phyloP scores from a whole-genome alignment of 2,888 invertebrate species.

The Eupithecia subfuscata region DNA sequence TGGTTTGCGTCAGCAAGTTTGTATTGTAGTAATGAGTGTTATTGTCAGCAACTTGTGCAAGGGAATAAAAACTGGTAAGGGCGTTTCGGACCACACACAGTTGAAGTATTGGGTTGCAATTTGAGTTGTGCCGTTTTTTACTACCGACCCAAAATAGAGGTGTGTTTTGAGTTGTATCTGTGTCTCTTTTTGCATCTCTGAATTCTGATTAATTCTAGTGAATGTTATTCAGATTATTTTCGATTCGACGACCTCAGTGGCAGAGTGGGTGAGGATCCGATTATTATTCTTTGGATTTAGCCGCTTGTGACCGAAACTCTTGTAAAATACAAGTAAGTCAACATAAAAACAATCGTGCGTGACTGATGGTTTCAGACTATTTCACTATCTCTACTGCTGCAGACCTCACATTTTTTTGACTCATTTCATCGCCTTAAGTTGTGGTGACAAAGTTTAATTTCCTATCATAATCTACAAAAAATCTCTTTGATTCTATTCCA shows the following conservation, averaged over 20 bases:
- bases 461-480: neutral
- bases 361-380: neutral
- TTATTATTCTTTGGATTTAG: neutral
- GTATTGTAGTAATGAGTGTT: conserved; percentile 5
- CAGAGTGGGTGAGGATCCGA: too few species aligned
- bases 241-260: too few species aligned
- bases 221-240: neutral
- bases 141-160: neutral
- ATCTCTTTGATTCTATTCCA: neutral
- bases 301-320: neutral
- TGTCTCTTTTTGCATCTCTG: neutral
- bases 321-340: neutral
- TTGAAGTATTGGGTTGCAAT: neutral
- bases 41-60: neutral
- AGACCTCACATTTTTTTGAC: neutral
- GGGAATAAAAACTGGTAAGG: neutral
- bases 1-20: conserved; percentile 6
- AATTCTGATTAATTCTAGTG: neutral
- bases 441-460: neutral
- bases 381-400: too few species aligned
- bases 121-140: neutral
- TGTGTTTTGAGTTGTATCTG: neutral
- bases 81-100: neutral
- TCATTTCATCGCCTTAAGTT: neutral
- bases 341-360: neutral